Percentiles rank a stretch among this genome's conserved stretches.
phyloP scores from a whole-genome alignment of 2,113 vertebrate species.

The Phalacrocorax aristotelis region DNA sequence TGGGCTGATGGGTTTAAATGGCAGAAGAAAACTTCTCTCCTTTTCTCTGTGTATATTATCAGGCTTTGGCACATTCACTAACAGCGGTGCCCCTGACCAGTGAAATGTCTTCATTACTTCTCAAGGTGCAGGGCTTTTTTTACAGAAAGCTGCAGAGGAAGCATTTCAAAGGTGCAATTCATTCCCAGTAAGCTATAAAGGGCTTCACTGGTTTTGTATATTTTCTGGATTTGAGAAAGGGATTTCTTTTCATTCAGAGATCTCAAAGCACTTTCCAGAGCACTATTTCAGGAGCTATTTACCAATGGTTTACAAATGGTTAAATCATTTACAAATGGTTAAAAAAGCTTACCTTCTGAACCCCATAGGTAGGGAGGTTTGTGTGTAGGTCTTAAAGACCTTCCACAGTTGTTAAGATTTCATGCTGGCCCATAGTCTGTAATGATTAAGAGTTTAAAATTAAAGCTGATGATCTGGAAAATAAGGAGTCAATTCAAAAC shows the following conservation, averaged over 20 bases:
- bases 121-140: not conserved
- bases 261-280: not conserved
- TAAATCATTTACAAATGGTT: not conserved
- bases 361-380: not conserved
- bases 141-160: not conserved
- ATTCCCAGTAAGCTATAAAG: not conserved
- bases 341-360: not conserved
- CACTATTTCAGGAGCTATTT: not conserved
- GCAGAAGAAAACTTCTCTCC: not conserved
- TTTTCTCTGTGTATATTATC: not conserved
- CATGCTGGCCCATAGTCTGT: not conserved
- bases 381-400: not conserved
- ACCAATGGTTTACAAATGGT: not conserved
- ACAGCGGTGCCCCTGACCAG: not conserved
- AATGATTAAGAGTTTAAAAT: constrained; percentile 39
- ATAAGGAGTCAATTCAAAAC: not conserved
- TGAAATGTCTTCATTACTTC: not conserved
- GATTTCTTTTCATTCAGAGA: not conserved
- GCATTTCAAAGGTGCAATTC: not conserved
- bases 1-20: not conserved
- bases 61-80: not conserved
- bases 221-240: not conserved
- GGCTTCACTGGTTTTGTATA: not conserved
- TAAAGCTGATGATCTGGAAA: constrained; percentile 54
- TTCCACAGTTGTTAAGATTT: not conserved